A percentile compares a stretch with the other conserved stretches of the same genome.
Evolutionary conservation across 2,113 vertebrate species (phyloP).

Genomic region (Nyctibius bracteatus): DNA sequence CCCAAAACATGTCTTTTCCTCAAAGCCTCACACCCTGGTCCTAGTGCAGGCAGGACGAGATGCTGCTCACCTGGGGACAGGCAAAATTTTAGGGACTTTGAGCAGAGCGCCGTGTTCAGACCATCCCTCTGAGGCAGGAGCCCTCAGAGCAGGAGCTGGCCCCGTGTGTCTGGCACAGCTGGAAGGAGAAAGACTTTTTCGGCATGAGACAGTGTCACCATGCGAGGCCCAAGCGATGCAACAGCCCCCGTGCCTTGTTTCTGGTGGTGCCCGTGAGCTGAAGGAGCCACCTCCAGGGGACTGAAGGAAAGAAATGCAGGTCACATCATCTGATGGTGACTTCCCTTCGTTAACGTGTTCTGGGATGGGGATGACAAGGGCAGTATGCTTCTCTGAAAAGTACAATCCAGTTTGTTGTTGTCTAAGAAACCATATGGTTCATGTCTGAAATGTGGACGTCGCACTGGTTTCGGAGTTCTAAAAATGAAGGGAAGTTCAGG

Average conservation of each 20-base stretch:
- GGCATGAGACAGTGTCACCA: accelerated
- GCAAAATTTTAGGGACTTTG: no score
- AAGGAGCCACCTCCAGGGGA: not conserved
- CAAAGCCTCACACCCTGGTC: not conserved
- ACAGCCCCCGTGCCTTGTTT: accelerated
- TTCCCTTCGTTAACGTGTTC: no score
- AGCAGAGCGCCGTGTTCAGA: not conserved
- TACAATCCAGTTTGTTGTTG: not conserved
- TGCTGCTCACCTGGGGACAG: not conserved
- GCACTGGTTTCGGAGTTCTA: not conserved
- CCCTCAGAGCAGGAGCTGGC: accelerated
- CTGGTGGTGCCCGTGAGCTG: accelerated
- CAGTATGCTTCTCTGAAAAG: not conserved
- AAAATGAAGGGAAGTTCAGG: not conserved
- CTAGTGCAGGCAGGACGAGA: not conserved
- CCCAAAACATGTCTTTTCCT: not conserved
- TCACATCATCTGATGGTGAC: no score
- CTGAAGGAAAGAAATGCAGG: not conserved
- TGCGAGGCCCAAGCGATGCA: accelerated
- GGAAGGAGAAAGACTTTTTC: not conserved
- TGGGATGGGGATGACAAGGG: not conserved
- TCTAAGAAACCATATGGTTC: not conserved
- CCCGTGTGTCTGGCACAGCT: not conserved
- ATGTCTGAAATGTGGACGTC: not conserved
- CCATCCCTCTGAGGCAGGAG: not conserved